Conservation (phyloP, 2,113 vertebrate species). For the Chaenocephalus aceratus region DNA sequence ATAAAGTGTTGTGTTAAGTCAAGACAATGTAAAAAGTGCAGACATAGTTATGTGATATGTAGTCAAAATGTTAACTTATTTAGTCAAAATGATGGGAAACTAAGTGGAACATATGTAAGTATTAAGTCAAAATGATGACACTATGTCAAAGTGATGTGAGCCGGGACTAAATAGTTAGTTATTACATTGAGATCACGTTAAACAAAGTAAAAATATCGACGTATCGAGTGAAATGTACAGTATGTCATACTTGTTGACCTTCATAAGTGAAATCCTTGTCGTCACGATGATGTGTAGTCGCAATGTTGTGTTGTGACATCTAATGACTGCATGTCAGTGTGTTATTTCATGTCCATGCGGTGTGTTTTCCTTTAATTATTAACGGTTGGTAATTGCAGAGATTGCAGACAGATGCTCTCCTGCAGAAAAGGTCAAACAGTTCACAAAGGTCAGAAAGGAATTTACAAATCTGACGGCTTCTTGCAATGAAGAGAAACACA, state of each 20-base stretch:
- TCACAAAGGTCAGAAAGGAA: constrained; percentile 13
- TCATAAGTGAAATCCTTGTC: neutral
- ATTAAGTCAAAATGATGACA: neutral
- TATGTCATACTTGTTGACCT: neutral
- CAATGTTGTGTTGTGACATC: neutral
- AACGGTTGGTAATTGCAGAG: neutral
- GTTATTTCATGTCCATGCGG: neutral
- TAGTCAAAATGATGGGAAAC: neutral
- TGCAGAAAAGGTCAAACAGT: constrained; percentile 6
- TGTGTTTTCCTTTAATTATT: neutral
- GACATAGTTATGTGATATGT: neutral
- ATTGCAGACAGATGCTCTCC: constrained; percentile 19
- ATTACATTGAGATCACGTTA: no score
- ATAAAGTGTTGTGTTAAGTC: no score
- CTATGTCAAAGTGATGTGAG: neutral
- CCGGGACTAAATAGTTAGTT: no score
- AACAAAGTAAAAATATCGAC: neutral
- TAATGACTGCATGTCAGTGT: neutral
- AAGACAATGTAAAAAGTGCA: no score
- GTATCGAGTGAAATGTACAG: neutral
- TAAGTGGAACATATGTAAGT: neutral
- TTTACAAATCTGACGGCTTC: neutral
- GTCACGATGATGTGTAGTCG: neutral
- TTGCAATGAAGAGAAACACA: neutral
- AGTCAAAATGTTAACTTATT: neutral